A percentile compares a stretch with the other conserved stretches of the same genome.
phyloP scores from a whole-genome alignment of 2,797 vertebrate species.

The Aselliscus stoliczkanus region DNA sequence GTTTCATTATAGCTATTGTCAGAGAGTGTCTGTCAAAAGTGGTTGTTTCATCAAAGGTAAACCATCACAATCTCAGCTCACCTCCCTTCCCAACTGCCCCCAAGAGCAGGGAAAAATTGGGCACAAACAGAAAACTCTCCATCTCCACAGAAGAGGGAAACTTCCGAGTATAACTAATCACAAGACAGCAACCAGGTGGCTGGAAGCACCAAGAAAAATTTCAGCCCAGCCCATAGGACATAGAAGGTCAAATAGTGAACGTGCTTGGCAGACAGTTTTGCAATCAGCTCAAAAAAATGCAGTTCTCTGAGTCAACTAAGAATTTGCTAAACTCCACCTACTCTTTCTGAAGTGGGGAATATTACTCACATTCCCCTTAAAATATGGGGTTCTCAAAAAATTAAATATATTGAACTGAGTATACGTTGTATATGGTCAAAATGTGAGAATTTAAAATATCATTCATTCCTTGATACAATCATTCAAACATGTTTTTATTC shows the following conservation, averaged over 20 bases:
- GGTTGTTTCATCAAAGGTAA: not conserved
- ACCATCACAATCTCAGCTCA: not conserved
- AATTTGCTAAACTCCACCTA: not conserved
- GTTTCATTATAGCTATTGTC: not conserved
- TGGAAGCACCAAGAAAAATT: slow-evolving; percentile 29
- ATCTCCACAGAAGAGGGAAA: not conserved
- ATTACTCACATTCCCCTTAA: not conserved
- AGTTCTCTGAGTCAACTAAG: not conserved
- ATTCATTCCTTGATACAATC: not conserved
- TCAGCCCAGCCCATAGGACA: not conserved
- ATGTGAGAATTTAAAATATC: not conserved
- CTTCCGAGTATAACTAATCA: not conserved
- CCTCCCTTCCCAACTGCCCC: not conserved
- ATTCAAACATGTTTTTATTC: not conserved
- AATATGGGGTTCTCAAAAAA: not conserved
- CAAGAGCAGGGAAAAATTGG: not conserved
- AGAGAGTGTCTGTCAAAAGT: not conserved
- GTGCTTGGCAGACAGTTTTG: not conserved
- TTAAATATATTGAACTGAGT: not conserved
- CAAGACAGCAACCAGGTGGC: not conserved
- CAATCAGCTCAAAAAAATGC: not conserved
- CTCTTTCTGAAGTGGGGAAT: not conserved
- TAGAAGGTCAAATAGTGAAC: not conserved
- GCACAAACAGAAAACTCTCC: not conserved
- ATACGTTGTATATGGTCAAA: not conserved